Base-by-base conservation (phyloP, 2,888 invertebrate species). In the Patella pellucida region DNA sequence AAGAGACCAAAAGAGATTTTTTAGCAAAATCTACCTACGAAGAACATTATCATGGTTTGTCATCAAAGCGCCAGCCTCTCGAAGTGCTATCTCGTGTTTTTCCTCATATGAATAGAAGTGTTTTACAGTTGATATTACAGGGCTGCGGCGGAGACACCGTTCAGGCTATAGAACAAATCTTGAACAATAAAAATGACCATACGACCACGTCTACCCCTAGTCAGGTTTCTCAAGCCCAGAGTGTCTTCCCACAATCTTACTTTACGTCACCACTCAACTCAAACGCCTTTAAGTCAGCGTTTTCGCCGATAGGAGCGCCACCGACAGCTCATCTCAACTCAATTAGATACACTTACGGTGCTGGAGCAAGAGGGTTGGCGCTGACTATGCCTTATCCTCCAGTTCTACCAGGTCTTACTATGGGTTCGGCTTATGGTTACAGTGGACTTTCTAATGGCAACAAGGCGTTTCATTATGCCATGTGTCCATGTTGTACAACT, bases 61-160 rank as follows among this genome's bases (percentile, higher is more conserved):
- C 78, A 3, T 78, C 74, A 51, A 79, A 82, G 31, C 81, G 82
- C n/a, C 82, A 87, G 1, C 86, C 97, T 0, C 94, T 97, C 1
- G 97, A 97, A 89, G 95, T 97, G 0, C 92, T 98, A 14, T 93
- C 95, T 84, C 94, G 97, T 84, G 96, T 97, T 0, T 98, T 98
- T 89, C 97, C 97, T 0, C 94, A 95, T 84, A 94, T 96, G 85
- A 94, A 96, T 84, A 93, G 96, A 71, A 94, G 94, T 71, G 96
- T 97, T 87, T 95, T 98, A 1, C 97, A 97, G 90, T 93, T 95
- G 4, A 93, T 96, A 69, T 92, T 98, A 27, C 94, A 95, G 82
- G 93, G 95, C 78, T 96, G 95, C 90, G 94, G 95, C 90, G 96
- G 96, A 0, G 97, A 98, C 89, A 95, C 97, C 0, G 94, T 97